A percentile compares a stretch with the other conserved stretches of the same genome.
Evolutionary conservation across 2,797 vertebrate species (phyloP).

Genomic region (Epinephelus coioides): DNA sequence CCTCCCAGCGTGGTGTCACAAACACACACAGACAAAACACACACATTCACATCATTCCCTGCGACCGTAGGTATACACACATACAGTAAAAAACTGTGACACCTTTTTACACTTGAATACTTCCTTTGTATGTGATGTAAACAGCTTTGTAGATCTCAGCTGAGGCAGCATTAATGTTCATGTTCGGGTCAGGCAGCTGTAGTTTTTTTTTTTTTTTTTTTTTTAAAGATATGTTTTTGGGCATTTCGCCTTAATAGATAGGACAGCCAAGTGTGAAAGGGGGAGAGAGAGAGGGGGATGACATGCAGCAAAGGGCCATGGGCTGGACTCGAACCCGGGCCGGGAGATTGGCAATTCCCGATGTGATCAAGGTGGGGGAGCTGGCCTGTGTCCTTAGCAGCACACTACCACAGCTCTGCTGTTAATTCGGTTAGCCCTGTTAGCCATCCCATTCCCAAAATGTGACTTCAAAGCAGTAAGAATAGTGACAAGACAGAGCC

Average conservation of each 20-base stretch:
- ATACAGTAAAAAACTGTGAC: not conserved
- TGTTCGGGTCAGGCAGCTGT: not conserved
- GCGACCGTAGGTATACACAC: conserved; percentile 12
- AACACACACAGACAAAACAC: conserved; percentile 43
- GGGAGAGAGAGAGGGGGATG: no score
- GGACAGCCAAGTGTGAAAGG: no score
- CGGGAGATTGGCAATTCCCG: not conserved
- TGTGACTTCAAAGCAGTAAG: conserved; percentile 28
- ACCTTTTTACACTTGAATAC: not conserved
- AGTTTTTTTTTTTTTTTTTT: not conserved
- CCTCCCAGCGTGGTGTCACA: conserved; percentile 75
- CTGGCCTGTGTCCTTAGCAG: not conserved
- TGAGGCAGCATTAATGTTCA: not conserved
- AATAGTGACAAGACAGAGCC: conserved; percentile 10
- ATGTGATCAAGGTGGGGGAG: not conserved
- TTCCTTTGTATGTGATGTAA: not conserved
- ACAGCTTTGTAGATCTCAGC: not conserved
- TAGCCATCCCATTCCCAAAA: conserved; percentile 14
- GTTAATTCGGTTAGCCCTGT: conserved; percentile 18
- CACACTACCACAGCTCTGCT: conserved; percentile 28
- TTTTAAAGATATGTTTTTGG: no score
- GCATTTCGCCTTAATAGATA: no score
- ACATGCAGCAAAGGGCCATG: no score
- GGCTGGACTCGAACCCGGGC: no score
- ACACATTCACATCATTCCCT: conserved; percentile 38